Base-by-base conservation (phyloP, 2,113 vertebrate genomes). In the Crotophaga sulcirostris region DNA sequence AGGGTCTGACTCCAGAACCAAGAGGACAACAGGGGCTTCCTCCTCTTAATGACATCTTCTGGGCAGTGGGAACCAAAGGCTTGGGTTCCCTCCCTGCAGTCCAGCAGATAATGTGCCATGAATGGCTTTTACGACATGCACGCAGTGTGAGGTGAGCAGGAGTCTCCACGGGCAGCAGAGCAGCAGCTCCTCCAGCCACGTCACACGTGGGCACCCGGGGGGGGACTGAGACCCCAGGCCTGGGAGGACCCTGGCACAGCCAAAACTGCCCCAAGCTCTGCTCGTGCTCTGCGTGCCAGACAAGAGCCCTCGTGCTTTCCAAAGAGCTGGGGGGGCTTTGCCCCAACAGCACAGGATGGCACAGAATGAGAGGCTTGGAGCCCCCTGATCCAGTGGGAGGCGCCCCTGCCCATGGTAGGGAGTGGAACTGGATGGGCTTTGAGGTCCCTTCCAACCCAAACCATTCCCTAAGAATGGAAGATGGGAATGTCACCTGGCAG, bases 261-360 rank as follows among this genome's bases (percentile, higher is more conserved):
- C 51, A 25, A 13, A 58, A 13, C 20, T 5, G 4, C 60, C 5
- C 19, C 31, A 6, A 49, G 8, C 36, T 21, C 70, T 4, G 23
- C 36, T 18, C 1, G 0, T 3, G 47, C 38, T 45, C 47, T 4
- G 1, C 3, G 0, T 0, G n/a, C 3, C 2, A 47, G 34, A 34
- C 0, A 0, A 73, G 40, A 42, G 25, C 26, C 26, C 34, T 67
- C 0, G 0, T 6, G 58, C 40, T 54, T 31, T 20, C 0, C 16
- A 38, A 33, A 42, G 44, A 29, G 60, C 58, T 13, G 29, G 4
- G 8, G 56, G 0, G 0, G 24, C 62, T 79, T 36, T 2, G 2
- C 54, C 62, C 23, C 0, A 0, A 24, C 0, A 0, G 31, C 16
- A 0, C 7, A 3, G 16, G 19, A 56, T 1, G 34, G 45, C 47